Percentiles rank a stretch among this genome's conserved stretches.
These are phyloP conservation scores for Xyrichtys novacula DNA, from an alignment of 2,797 vertebrate genomes.

Conservation along the genomic window DNA sequence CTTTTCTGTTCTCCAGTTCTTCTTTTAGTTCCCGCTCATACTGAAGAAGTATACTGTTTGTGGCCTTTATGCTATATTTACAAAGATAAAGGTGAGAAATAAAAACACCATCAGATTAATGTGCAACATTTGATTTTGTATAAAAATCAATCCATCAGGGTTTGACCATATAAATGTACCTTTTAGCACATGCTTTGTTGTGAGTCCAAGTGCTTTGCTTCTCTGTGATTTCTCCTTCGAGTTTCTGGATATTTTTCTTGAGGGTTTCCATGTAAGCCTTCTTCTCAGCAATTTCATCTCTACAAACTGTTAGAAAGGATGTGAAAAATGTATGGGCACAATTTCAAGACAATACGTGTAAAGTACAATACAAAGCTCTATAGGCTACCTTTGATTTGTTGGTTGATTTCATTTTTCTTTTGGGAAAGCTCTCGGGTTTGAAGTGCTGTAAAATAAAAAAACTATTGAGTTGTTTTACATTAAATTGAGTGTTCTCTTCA, in stretches of 20 bases:
- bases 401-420: conserved; percentile 74
- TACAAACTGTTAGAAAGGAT: conserved; percentile 63
- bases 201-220: conserved; percentile 67
- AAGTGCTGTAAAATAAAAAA: conserved; percentile 65
- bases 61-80: conserved; percentile 71
- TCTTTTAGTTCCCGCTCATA: conserved; percentile 79
- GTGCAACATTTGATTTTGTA: background rate
- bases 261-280: conserved; percentile 62
- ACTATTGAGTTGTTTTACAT: background rate
- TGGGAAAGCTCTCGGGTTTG: conserved; percentile 73
- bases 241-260: conserved; percentile 53
- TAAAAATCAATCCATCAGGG: background rate
- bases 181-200: conserved; percentile 73
- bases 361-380: too few species aligned
- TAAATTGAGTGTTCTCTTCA: background rate
- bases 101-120: background rate
- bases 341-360: background rate
- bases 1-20: conserved; percentile 76
- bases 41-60: conserved; percentile 73
- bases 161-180: conserved; percentile 64
- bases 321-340: background rate
- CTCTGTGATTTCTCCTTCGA: conserved; percentile 72
- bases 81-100: conserved; percentile 22
- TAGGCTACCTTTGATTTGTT: conserved; percentile 79
- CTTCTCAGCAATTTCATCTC: conserved; percentile 69